These are phyloP conservation scores for Halcyon senegalensis DNA, from an alignment of 2,113 vertebrate genomes.

Conservation along the genomic window DNA sequence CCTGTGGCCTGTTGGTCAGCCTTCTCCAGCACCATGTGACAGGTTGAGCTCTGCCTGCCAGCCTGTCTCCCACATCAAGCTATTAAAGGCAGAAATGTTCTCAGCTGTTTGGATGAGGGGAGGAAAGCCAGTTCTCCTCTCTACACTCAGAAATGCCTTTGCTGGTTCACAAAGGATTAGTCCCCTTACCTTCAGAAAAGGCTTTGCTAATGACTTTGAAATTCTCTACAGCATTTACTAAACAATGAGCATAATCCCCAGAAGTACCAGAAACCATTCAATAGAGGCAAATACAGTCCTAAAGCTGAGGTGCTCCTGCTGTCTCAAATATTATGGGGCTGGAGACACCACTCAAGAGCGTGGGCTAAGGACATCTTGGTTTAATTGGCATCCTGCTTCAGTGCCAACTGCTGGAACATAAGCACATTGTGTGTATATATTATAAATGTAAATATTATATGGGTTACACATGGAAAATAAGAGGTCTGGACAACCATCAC, in stretches of 20 bases:
- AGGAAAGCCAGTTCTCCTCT: neutral
- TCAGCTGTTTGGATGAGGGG: neutral
- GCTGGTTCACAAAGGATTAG: neutral
- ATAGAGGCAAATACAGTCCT: neutral
- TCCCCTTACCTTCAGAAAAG: neutral
- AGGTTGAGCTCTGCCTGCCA: neutral
- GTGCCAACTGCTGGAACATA: neutral
- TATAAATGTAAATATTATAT: too few relatives aligned
- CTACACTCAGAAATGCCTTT: neutral
- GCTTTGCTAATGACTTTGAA: neutral
- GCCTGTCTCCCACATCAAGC: neutral
- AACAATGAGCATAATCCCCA: accelerated
- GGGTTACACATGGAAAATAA: neutral
- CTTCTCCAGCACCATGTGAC: accelerated
- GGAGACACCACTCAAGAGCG: neutral
- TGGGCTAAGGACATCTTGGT: neutral
- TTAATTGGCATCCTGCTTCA: neutral
- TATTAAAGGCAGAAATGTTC: neutral
- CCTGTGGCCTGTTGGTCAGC: neutral
- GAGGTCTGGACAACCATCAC: neutral
- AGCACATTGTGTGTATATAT: neutral
- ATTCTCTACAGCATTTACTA: neutral
- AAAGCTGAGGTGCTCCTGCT: neutral
- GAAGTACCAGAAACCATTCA: neutral
- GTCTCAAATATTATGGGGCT: neutral